These are phyloP conservation scores for Amblyteles armatorius DNA, from an alignment of 2,888 invertebrate genomes.

Conservation along the genomic window DNA sequence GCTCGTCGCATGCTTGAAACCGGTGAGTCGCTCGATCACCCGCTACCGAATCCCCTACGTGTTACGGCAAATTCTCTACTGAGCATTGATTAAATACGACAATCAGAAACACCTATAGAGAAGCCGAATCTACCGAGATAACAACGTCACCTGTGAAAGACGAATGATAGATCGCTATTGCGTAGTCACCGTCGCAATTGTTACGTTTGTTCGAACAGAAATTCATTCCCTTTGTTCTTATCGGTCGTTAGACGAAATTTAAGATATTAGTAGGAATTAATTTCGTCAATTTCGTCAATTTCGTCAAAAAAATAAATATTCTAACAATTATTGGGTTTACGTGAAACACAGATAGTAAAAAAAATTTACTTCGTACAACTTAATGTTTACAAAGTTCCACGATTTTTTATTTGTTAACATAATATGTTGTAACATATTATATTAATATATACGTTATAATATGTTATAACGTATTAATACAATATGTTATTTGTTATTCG, in stretches of 20 bases:
- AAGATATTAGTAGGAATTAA: background rate
- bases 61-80: constrained; percentile 25
- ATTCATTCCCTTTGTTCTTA: background rate
- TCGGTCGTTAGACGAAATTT: background rate
- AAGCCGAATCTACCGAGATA: constrained; percentile 45
- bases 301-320: no score
- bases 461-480: no score
- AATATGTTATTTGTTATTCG: no score
- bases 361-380: no score
- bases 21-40: constrained; percentile 11
- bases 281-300: no score
- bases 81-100: constrained; percentile 53
- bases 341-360: no score
- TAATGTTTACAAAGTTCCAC: no score
- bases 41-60: constrained; percentile 21
- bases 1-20: background rate
- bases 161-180: background rate
- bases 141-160: background rate
- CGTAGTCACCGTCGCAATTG: background rate
- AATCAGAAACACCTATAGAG: constrained; percentile 37
- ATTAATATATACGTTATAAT: no score
- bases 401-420: no score
- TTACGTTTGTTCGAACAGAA: background rate
- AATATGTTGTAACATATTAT: no score
- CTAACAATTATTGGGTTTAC: no score